These are phyloP conservation scores for Poecilia picta DNA, from an alignment of 2,797 vertebrate genomes.

Conservation along the genomic window DNA sequence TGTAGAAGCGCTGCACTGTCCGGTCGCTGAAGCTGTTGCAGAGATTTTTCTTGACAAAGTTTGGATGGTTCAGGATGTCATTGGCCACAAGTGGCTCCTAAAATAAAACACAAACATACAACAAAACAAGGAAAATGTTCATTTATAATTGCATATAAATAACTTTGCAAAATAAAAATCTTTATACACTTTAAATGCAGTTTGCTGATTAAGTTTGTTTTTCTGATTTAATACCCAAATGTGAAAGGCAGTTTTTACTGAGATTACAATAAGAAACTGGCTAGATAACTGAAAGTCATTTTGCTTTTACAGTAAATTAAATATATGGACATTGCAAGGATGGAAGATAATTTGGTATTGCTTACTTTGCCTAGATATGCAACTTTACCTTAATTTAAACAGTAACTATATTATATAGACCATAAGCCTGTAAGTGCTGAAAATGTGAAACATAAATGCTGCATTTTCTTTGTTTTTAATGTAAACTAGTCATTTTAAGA, in stretches of 20 bases:
- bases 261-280: neutral
- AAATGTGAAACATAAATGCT: neutral
- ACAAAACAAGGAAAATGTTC: neutral
- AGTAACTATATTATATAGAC: neutral
- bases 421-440: neutral
- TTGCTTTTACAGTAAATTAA: neutral
- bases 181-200: neutral
- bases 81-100: slow-evolving; percentile 98
- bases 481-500: neutral
- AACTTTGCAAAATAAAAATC: neutral
- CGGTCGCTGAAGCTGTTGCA: slow-evolving; percentile 99
- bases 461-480: neutral
- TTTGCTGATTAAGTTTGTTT: neutral
- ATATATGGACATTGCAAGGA: neutral
- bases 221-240: neutral
- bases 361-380: neutral
- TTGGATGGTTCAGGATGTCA: slow-evolving; percentile 97
- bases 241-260: neutral
- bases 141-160: neutral
- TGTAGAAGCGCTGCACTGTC: slow-evolving; percentile 97
- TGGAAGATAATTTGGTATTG: neutral
- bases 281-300: neutral
- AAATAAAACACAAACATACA: neutral
- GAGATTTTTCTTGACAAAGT: slow-evolving; percentile 97
- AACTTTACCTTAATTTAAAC: neutral